Evolutionary conservation across 2,113 vertebrate genomes (phyloP).

Genomic region (Proterorhinus semilunaris): DNA sequence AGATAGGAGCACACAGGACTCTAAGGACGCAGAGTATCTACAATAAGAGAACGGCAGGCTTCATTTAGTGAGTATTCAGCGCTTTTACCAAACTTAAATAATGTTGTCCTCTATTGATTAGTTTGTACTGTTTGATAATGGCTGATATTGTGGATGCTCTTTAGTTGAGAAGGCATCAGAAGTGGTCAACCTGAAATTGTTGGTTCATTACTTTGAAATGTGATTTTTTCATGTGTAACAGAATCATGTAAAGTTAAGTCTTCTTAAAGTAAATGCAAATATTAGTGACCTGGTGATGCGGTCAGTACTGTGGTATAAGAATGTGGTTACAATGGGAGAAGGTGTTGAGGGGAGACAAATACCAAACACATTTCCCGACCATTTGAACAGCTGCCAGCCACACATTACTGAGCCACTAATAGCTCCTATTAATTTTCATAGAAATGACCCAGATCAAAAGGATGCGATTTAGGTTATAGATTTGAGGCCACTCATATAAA

Average conservation of each 20-base stretch:
- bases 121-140: not conserved
- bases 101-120: not conserved
- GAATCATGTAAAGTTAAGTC: no score
- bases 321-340: conserved; percentile 43
- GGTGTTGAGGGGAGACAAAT: conserved; percentile 57
- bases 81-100: not conserved
- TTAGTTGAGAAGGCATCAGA: not conserved
- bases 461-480: not conserved
- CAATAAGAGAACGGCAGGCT: conserved; percentile 15
- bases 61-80: conserved; percentile 57
- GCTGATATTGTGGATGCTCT: not conserved
- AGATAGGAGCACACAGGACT: conserved; percentile 37
- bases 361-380: conserved; percentile 62
- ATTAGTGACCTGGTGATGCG: not conserved
- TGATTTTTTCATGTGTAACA: no score
- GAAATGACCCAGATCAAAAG: conserved; percentile 42
- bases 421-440: conserved; percentile 72
- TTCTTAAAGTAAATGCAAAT: no score
- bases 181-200: no score
- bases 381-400: conserved; percentile 79
- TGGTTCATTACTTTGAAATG: no score
- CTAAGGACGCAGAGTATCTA: conserved; percentile 27
- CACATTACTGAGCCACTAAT: conserved; percentile 76
- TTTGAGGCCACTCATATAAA: not conserved
- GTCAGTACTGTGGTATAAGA: conserved; percentile 60